phyloP scores from a whole-genome alignment of 2,797 vertebrate genomes.

The Anomalospiza imberbis region DNA sequence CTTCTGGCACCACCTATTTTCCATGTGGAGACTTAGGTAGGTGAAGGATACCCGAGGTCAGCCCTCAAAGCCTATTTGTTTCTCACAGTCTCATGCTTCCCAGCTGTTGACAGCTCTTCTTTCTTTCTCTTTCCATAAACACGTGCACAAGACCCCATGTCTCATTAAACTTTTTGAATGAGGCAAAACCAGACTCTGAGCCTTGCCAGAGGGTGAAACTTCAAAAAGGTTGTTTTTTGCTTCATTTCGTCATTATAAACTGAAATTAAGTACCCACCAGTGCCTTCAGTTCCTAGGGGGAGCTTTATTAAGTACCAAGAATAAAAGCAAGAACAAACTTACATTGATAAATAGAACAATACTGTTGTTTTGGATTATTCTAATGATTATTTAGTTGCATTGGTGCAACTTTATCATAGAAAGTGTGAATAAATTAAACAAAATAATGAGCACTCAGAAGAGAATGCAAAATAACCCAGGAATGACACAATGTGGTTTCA shows the following conservation, averaged over 20 bases:
- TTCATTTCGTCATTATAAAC: background rate
- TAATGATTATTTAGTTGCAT: background rate
- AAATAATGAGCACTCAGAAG: background rate
- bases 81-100: background rate
- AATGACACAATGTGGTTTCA: background rate
- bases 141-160: background rate
- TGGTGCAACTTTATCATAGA: background rate
- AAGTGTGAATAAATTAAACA: background rate
- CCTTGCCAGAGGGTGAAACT: constrained; percentile 2
- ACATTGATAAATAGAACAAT: background rate
- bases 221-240: background rate
- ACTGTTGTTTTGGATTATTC: background rate
- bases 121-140: background rate
- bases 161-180: background rate
- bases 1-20: background rate
- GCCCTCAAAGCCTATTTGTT: background rate
- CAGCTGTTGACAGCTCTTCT: background rate
- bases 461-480: background rate
- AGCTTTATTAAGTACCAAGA: background rate
- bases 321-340: background rate
- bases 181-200: background rate
- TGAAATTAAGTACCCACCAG: background rate
- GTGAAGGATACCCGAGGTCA: background rate
- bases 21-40: background rate
- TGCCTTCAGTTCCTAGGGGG: background rate